Evolutionary conservation across 1,140 invertebrate genomes (phyloP).

Genomic region (Bombus confusus): DNA sequence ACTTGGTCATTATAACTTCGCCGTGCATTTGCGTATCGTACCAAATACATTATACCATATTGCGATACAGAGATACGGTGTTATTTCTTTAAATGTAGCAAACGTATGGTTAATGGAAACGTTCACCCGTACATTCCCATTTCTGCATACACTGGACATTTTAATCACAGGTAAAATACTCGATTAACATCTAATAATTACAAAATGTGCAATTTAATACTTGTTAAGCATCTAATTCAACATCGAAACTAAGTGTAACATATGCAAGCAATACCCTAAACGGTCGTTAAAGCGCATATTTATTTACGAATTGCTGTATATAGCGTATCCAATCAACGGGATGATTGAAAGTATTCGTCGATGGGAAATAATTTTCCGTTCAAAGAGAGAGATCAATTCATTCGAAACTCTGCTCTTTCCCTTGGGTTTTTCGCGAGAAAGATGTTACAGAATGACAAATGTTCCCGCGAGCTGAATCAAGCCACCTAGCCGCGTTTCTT

Average conservation of each 20-base stretch:
- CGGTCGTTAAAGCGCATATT: neutral
- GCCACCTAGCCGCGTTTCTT: neutral
- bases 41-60: slow-evolving; percentile 4
- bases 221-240: neutral
- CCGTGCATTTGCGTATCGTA: slow-evolving; percentile 41
- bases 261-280: neutral
- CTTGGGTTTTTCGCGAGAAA: neutral
- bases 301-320: neutral
- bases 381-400: neutral
- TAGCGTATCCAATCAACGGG: neutral
- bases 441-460: slow-evolving; percentile 8
- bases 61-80: neutral
- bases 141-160: too few relatives aligned
- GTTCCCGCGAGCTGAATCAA: neutral
- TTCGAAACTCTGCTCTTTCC: fast-evolving
- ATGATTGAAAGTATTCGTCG: neutral
- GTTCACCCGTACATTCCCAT: too few relatives aligned
- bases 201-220: neutral
- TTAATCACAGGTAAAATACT: too few relatives aligned
- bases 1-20: slow-evolving; percentile 63
- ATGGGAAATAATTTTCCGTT: neutral
- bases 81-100: neutral
- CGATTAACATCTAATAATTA: neutral
- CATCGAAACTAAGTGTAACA: neutral
- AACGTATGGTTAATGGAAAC: neutral